These are phyloP conservation scores for Lipophrys pholis DNA, from an alignment of 2,113 vertebrate species.

Conservation along the genomic window DNA sequence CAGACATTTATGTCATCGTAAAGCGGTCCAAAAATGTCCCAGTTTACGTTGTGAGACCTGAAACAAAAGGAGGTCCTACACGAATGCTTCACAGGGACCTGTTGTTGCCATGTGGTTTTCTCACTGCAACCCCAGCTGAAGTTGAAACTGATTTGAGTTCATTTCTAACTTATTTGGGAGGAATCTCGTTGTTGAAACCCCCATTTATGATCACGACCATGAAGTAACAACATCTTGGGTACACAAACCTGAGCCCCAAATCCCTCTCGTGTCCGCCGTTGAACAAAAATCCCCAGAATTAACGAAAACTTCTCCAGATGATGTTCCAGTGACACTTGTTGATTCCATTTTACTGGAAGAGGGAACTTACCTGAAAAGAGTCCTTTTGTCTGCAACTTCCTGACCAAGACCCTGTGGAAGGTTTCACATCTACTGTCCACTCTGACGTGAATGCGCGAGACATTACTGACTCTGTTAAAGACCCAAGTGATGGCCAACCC, in stretches of 20 bases:
- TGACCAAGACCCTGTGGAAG: no score
- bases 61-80: not conserved
- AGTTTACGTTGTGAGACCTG: constrained; percentile 19
- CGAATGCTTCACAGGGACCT: constrained; percentile 1
- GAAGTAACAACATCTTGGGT: no score
- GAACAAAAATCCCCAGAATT: not conserved
- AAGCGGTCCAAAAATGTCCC: not conserved
- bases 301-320: not conserved
- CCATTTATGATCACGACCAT: no score
- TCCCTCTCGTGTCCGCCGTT: not conserved
- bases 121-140: not conserved
- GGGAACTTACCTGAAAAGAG: not conserved
- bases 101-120: constrained; percentile 1
- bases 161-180: not conserved
- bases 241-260: no score
- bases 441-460: no score
- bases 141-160: not conserved
- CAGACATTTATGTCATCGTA: not conserved
- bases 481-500: no score
- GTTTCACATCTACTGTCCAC: no score
- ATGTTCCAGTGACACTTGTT: not conserved
- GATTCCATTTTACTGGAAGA: not conserved
- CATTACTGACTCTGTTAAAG: no score
- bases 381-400: no score
- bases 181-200: not conserved